Conservation (phyloP, 2,888 invertebrate species). For the Liposcelis brunnea region DNA sequence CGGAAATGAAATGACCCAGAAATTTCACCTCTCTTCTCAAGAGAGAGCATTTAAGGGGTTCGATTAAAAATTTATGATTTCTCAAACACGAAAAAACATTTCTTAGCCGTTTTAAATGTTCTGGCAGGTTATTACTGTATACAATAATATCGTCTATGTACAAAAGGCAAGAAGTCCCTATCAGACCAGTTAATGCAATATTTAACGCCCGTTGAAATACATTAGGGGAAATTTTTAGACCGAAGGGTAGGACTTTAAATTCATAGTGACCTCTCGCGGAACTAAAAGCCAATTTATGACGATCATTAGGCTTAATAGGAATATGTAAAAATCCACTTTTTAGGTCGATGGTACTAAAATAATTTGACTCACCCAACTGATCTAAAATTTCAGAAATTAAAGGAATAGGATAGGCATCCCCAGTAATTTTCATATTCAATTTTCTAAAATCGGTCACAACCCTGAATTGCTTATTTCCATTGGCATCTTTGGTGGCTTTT, state of each 20-base stretch:
- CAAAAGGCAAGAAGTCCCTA: neutral
- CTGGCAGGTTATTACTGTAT: constrained; percentile 10
- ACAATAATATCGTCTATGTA: constrained; percentile 2
- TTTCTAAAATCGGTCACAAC: constrained; percentile 14
- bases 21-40: constrained; percentile 11
- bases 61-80: too few relatives aligned
- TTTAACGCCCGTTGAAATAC: constrained; percentile 21
- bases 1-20: constrained; percentile 7
- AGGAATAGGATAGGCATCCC: constrained; percentile 16
- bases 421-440: constrained; percentile 15
- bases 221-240: constrained; percentile 20
- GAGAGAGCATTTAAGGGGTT: too few relatives aligned
- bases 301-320: constrained; percentile 13
- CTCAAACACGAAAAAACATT: constrained; percentile 17
- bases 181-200: constrained; percentile 16
- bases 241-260: constrained; percentile 19
- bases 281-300: constrained; percentile 16
- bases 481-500: constrained; percentile 9
- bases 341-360: constrained; percentile 18
- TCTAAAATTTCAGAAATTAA: constrained; percentile 18
- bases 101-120: constrained; percentile 13
- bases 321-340: constrained; percentile 18
- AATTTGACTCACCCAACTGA: constrained; percentile 16
- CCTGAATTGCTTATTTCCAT: constrained; percentile 15
- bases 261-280: constrained; percentile 15